Evolutionary conservation across 2,888 invertebrate genomes (phyloP).

Genomic region (Tetramorium bicarinatum): DNA sequence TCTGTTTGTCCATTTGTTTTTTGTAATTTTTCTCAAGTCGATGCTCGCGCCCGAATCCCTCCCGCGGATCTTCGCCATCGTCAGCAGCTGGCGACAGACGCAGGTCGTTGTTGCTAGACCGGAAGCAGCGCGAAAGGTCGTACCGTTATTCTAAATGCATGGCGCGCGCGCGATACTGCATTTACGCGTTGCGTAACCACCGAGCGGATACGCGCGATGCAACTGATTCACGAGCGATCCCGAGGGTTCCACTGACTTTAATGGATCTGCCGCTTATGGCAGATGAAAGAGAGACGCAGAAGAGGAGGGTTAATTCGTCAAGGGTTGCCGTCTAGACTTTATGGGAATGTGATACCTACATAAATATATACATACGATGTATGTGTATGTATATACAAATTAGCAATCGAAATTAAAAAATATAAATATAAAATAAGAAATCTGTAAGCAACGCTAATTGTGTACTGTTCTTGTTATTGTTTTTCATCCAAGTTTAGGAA

Average conservation of each 20-base stretch:
- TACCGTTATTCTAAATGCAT: slow-evolving; percentile 54
- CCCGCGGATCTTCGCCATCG: background rate
- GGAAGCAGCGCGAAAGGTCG: slow-evolving; percentile 45
- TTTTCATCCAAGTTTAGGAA: background rate
- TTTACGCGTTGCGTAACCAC: slow-evolving; percentile 30
- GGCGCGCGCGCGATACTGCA: slow-evolving; percentile 1
- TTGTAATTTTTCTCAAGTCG: background rate
- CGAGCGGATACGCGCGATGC: slow-evolving; percentile 27
- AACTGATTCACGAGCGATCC: slow-evolving; percentile 8
- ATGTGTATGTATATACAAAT: background rate
- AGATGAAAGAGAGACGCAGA: background rate
- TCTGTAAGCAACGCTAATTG: background rate
- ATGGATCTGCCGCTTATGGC: background rate
- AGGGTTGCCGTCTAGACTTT: background rate
- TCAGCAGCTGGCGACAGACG: slow-evolving; percentile 8
- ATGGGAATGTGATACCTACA: background rate
- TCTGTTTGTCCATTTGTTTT: slow-evolving; percentile 7
- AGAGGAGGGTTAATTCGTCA: background rate
- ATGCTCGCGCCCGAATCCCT: background rate
- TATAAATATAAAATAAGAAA: background rate
- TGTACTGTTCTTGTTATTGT: no score
- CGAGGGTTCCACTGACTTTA: slow-evolving; percentile 15
- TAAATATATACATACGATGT: background rate
- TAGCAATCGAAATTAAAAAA: background rate
- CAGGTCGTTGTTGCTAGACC: background rate